These are phyloP conservation scores for Aythya baeri DNA, from an alignment of 2,113 vertebrate species.

Conservation along the genomic window DNA sequence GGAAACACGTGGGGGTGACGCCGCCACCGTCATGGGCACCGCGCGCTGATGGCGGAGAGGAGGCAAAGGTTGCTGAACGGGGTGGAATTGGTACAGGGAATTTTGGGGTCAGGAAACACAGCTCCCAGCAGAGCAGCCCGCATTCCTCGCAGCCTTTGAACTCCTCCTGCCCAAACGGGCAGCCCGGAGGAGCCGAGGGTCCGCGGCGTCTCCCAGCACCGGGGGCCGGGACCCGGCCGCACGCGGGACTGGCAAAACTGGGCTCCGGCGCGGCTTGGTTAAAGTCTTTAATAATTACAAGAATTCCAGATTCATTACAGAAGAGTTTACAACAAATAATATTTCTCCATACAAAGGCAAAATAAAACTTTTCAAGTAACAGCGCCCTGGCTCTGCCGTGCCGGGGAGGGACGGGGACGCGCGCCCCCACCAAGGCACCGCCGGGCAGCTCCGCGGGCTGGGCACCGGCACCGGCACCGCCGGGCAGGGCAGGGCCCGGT, in stretches of 20 bases:
- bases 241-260: neutral
- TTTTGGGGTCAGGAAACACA: neutral
- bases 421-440: neutral
- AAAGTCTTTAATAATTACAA: constrained; percentile 74
- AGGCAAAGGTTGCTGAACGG: fast-evolving
- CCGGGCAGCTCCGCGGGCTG: neutral
- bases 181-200: neutral
- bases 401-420: neutral
- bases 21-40: fast-evolving
- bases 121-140: neutral
- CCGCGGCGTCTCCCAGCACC: neutral
- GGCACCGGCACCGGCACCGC: neutral
- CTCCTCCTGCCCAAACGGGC: fast-evolving
- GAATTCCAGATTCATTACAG: constrained; percentile 68
- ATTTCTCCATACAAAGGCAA: constrained; percentile 69
- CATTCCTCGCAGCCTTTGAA: fast-evolving
- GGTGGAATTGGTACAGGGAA: fast-evolving
- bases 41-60: neutral
- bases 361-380: constrained; percentile 71
- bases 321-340: constrained; percentile 71
- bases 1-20: too few relatives aligned
- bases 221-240: neutral
- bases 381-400: neutral
- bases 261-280: neutral
- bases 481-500: neutral